These are phyloP conservation scores for Diaprepes abbreviatus DNA, from an alignment of 2,888 invertebrate genomes.

Conservation along the genomic window DNA sequence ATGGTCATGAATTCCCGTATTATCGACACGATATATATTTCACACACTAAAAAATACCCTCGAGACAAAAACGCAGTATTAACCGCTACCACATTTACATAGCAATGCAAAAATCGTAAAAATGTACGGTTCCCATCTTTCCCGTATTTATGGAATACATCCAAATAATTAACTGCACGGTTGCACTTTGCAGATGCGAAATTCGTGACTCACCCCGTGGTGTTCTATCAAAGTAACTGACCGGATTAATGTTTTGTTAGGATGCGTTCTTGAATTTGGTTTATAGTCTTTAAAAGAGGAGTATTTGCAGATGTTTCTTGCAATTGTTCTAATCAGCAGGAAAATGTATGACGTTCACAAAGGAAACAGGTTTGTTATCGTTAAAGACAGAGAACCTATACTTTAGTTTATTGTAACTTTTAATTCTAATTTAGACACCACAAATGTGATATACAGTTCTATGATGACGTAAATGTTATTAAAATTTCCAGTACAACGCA, in stretches of 20 bases:
- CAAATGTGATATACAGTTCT: no score
- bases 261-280: conserved; percentile 10
- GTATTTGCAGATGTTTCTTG: no score
- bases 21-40: not conserved
- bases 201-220: conserved; percentile 41
- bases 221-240: conserved; percentile 12
- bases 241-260: not conserved
- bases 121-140: conserved; percentile 37
- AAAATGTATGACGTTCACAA: no score
- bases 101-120: conserved; percentile 27
- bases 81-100: conserved; percentile 46
- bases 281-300: no score
- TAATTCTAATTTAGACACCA: no score
- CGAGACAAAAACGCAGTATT: not conserved
- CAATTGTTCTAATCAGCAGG: no score
- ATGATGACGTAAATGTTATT: no score
- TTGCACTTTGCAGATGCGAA: conserved; percentile 34
- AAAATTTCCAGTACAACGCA: no score
- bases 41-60: conserved; percentile 4
- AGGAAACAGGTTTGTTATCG: no score
- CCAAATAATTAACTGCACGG: conserved; percentile 37
- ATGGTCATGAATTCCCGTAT: no score
- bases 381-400: no score
- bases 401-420: no score
- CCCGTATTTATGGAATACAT: conserved; percentile 22